These are phyloP conservation scores for Micropoecilia bifurca DNA, from an alignment of 2,797 vertebrate species.

Conservation along the genomic window DNA sequence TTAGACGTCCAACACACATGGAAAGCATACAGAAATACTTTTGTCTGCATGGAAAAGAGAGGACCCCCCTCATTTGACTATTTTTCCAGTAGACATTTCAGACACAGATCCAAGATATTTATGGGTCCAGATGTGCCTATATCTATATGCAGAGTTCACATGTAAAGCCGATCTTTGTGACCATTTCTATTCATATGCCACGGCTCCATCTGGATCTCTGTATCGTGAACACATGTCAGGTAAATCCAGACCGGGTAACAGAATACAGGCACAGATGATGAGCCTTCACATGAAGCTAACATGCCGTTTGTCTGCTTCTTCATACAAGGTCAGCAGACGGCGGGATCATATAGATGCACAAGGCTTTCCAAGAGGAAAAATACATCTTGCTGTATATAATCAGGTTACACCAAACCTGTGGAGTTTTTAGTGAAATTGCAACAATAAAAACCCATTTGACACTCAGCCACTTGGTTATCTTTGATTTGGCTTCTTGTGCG, in stretches of 20 bases:
- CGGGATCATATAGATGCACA: slow-evolving; percentile 21
- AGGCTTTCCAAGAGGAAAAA: slow-evolving; percentile 23
- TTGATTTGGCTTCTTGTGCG: slow-evolving; percentile 17
- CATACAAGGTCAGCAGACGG: slow-evolving; percentile 27
- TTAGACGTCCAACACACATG: slow-evolving; percentile 35
- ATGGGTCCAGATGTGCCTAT: slow-evolving; percentile 12
- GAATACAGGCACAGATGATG: slow-evolving; percentile 80
- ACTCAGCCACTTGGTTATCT: neutral
- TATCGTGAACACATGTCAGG: slow-evolving; percentile 71
- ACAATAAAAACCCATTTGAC: neutral
- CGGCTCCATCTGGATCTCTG: slow-evolving; percentile 75
- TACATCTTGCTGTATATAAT: slow-evolving; percentile 35
- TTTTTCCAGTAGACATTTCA: slow-evolving; percentile 38
- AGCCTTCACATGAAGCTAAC: slow-evolving; percentile 52
- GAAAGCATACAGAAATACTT: slow-evolving; percentile 31
- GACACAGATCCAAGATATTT: slow-evolving; percentile 22
- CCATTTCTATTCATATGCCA: slow-evolving; percentile 58
- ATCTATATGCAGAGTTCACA: slow-evolving; percentile 13
- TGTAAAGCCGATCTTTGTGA: slow-evolving; percentile 35
- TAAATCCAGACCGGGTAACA: slow-evolving; percentile 72
- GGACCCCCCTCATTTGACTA: slow-evolving; percentile 2
- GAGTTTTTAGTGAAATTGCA: slow-evolving; percentile 4
- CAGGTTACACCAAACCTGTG: slow-evolving; percentile 25
- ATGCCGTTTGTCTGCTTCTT: slow-evolving; percentile 65
- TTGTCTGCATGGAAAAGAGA: slow-evolving; percentile 52